Base-by-base conservation (phyloP, 1,140 invertebrate genomes). In the Latrodectus geometricus region DNA sequence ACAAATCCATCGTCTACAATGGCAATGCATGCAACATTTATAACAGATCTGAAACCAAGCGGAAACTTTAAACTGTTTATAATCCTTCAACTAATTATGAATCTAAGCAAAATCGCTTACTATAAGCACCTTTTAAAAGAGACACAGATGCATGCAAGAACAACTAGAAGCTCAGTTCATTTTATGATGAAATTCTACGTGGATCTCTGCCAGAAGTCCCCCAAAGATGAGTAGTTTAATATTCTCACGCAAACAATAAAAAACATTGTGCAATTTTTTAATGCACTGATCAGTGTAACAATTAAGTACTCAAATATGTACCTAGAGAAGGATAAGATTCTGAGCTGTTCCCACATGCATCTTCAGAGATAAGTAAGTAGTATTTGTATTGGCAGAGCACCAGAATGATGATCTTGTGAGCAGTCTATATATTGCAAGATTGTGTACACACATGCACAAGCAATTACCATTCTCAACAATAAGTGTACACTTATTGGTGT, bases 81-180 rank as follows among this genome's bases (percentile, higher is more conserved):
- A 49, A 56, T 86, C 50, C 70, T 84, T 15, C 54, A 83, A 75
- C 82, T 84, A 84, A 68, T 61, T 7, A 86, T 78, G 50, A 74
- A 86, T 50, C 74, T 68, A 86, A 17, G 75, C 83, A 78, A 76
- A 70, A 78, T 86, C 75, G 54, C 69, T 86, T 86, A 86, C 83
- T 50, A 78, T 86, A 86, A 86, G 83, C 83, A 86, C 83, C 83
- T 86, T 86, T 86, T 86, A 73, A 76, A 68, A 76, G 50, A 78
- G 83, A 86, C 66, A 20, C 9, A 70, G 83, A 77, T 78, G 75
- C 74, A 86, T 66, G 52, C 74, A 78, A 52, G 75, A 86, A 86
- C 75, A 78, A 78, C 75, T 50, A 77, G 49, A 70, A 70, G 83
- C 83, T 84, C 61, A 84, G 54, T 70, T 23, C 8, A 20, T 61